Conservation (phyloP, 1,140 invertebrate species). For the Pseudoatta argentina region DNA sequence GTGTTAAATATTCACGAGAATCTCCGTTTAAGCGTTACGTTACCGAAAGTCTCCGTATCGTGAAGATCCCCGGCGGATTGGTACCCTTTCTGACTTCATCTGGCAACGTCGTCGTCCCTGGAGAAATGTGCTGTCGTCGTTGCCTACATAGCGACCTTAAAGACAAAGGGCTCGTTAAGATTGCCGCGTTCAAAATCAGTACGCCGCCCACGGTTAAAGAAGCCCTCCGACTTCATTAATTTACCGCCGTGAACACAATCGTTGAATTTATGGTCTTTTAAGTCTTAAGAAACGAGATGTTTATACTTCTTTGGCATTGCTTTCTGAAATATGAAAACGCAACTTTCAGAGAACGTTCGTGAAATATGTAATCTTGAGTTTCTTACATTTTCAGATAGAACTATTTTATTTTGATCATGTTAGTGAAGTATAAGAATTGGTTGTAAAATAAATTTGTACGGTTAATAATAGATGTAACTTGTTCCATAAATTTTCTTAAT, state of each 20-base stretch:
- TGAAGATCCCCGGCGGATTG: conserved; percentile 25
- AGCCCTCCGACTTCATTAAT: conserved; percentile 53
- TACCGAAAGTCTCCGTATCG: conserved; percentile 40
- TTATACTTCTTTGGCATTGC: background rate
- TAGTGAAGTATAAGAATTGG: background rate
- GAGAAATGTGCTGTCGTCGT: conserved; percentile 40
- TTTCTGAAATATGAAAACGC: conserved; percentile 5
- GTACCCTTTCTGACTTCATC: conserved; percentile 17
- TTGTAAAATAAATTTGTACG: conserved; percentile 14
- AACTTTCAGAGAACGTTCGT: background rate
- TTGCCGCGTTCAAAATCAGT: conserved; percentile 59
- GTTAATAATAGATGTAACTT: no score
- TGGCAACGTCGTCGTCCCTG: conserved; percentile 26
- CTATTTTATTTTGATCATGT: background rate
- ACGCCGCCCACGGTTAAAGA: conserved; percentile 31
- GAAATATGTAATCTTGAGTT: background rate
- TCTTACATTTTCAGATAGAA: background rate
- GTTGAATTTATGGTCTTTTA: background rate
- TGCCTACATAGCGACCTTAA: conserved; percentile 6
- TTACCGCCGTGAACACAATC: background rate
- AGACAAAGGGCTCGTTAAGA: conserved; percentile 70
- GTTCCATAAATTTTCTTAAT: no score
- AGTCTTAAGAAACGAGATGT: background rate
- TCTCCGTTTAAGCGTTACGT: conserved; percentile 68
- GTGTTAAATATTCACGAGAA: conserved; percentile 77